Percentiles rank a stretch among this genome's conserved stretches.
phyloP scores from a whole-genome alignment of 2,888 invertebrate genomes.

The Blastobasis lacticolella region DNA sequence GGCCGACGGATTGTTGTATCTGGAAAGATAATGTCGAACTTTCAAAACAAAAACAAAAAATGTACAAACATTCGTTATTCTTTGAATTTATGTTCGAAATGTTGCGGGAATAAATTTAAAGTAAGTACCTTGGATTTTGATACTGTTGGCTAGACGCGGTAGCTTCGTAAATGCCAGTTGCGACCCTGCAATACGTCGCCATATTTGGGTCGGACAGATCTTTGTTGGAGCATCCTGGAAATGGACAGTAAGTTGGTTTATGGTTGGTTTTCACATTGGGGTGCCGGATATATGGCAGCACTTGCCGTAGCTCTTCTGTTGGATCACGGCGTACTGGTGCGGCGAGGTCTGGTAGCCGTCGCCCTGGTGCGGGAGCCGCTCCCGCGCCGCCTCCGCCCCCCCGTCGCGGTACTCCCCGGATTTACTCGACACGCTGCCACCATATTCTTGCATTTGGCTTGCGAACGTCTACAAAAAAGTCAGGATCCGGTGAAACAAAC shows the following conservation, averaged over 20 bases:
- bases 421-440: slow-evolving; percentile 49
- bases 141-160: slow-evolving; percentile 49
- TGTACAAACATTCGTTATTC: too few species aligned
- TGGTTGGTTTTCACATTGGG: too few species aligned
- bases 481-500: too few species aligned
- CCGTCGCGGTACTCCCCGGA: slow-evolving; percentile 47
- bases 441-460: slow-evolving; percentile 70
- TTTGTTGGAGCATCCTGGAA: slow-evolving; percentile 50
- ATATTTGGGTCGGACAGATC: slow-evolving; percentile 52
- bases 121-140: slow-evolving; percentile 45
- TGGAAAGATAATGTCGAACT: slow-evolving; percentile 28
- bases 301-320: slow-evolving; percentile 54
- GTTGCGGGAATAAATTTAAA: not conserved
- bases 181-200: slow-evolving; percentile 54
- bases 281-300: not conserved
- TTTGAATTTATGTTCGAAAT: too few species aligned
- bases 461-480: slow-evolving; percentile 29
- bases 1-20: slow-evolving; percentile 54
- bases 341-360: slow-evolving; percentile 31
- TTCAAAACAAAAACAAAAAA: too few species aligned
- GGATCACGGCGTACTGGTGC: slow-evolving; percentile 46
- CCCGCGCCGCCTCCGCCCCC: slow-evolving; percentile 29
- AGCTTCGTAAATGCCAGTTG: slow-evolving; percentile 56
- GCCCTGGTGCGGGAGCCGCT: slow-evolving; percentile 34
- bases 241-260: not conserved